A percentile compares a stretch with the other conserved stretches of the same genome.
phyloP scores from a whole-genome alignment of 2,797 vertebrate species.

The Mormyrus proboscirostris region DNA sequence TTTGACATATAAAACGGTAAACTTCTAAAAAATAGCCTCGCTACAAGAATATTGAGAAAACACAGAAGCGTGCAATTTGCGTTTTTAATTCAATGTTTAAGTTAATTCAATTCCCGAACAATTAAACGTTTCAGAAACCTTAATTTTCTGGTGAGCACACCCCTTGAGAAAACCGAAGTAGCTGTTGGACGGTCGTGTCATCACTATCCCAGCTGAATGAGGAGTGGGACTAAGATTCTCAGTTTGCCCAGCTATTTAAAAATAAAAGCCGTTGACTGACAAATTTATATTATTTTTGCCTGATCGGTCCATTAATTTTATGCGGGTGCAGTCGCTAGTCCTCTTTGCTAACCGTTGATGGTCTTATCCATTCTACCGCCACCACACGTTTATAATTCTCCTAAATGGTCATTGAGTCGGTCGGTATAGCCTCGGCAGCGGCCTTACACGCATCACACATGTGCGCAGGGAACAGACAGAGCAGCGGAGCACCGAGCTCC shows the following conservation, averaged over 20 bases:
- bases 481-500: background rate
- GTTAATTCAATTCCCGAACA: background rate
- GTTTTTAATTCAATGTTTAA: background rate
- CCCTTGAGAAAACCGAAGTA: background rate
- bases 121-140: background rate
- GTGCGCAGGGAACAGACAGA: background rate
- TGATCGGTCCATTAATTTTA: constrained; percentile 70
- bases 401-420: background rate
- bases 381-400: background rate
- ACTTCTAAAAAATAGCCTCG: constrained; percentile 42
- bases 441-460: background rate
- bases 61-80: background rate
- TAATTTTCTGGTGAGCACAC: background rate
- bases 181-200: background rate
- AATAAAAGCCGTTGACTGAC: constrained; percentile 49
- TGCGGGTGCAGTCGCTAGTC: constrained; percentile 55
- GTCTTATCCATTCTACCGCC: background rate
- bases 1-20: constrained; percentile 31
- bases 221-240: constrained; percentile 49
- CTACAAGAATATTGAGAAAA: background rate
- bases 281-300: constrained; percentile 70
- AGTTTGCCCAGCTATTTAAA: constrained; percentile 39
- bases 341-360: constrained; percentile 53
- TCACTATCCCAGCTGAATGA: constrained; percentile 36
- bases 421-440: background rate